Evolutionary conservation across 2,113 vertebrate species (phyloP).

Genomic region (Laterallus jamaicensis): DNA sequence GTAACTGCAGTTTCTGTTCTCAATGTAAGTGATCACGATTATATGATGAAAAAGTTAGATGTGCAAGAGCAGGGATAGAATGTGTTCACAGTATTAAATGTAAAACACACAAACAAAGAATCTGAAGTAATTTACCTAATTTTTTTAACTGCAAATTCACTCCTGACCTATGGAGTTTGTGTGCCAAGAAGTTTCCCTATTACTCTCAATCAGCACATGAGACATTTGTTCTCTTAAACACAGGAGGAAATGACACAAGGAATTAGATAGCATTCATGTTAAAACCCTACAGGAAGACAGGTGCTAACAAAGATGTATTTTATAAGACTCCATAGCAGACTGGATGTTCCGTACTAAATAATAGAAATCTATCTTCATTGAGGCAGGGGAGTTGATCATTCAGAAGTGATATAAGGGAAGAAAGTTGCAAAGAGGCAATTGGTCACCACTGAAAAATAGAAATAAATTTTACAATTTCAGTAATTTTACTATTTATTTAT

Average conservation of each 20-base stretch:
- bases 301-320: neutral
- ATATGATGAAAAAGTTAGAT: neutral
- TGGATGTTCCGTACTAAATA: neutral
- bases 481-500: neutral
- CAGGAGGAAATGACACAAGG: neutral
- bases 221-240: neutral
- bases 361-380: neutral
- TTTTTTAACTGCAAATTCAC: neutral
- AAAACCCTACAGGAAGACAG: neutral
- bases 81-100: neutral
- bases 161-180: neutral
- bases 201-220: neutral
- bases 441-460: neutral
- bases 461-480: neutral
- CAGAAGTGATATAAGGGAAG: neutral
- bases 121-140: neutral
- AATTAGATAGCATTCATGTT: neutral
- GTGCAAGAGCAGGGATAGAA: neutral
- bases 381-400: neutral
- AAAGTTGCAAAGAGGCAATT: neutral
- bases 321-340: neutral
- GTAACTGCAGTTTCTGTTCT: neutral
- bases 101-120: neutral
- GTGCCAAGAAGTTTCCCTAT: neutral
- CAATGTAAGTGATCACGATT: neutral